Evolutionary conservation across 92 coral and sea anemone genomes (phyloP).

Genomic region (Hydrozoanthus gracilis): DNA sequence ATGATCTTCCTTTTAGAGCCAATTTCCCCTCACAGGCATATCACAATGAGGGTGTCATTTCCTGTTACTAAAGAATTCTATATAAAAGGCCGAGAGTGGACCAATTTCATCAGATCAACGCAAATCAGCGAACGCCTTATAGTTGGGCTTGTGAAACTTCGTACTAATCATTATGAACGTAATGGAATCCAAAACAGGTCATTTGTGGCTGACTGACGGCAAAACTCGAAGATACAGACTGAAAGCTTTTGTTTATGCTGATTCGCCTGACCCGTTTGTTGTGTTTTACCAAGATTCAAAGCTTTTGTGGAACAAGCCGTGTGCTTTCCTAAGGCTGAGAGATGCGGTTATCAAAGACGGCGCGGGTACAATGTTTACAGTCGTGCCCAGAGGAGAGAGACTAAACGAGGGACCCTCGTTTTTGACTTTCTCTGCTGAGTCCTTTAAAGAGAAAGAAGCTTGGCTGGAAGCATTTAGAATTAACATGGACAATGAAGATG

Average conservation of each 20-base stretch:
- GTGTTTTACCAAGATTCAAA: constrained; percentile 78
- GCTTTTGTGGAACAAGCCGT: constrained; percentile 79
- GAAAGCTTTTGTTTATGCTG: constrained; percentile 76
- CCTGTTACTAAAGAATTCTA: constrained; percentile 40
- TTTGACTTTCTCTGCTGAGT: constrained; percentile 69
- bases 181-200: constrained; percentile 78
- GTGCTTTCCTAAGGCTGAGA: constrained; percentile 78
- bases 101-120: constrained; percentile 1
- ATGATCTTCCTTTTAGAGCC: constrained; percentile 4
- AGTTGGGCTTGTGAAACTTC: background rate
- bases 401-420: constrained; percentile 72
- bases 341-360: constrained; percentile 71
- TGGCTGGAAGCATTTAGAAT: constrained; percentile 70
- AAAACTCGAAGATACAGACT: constrained; percentile 59
- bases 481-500: constrained; percentile 5
- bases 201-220: constrained; percentile 62
- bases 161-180: constrained; percentile 64
- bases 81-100: background rate
- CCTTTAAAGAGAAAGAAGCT: constrained; percentile 66
- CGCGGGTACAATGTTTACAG: constrained; percentile 62
- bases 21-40: background rate
- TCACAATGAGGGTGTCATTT: constrained; percentile 29
- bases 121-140: background rate
- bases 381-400: constrained; percentile 85
- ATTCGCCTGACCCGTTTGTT: constrained; percentile 81